Conservation (phyloP, 2,888 invertebrate genomes). For the Himalopsyche japonica region DNA sequence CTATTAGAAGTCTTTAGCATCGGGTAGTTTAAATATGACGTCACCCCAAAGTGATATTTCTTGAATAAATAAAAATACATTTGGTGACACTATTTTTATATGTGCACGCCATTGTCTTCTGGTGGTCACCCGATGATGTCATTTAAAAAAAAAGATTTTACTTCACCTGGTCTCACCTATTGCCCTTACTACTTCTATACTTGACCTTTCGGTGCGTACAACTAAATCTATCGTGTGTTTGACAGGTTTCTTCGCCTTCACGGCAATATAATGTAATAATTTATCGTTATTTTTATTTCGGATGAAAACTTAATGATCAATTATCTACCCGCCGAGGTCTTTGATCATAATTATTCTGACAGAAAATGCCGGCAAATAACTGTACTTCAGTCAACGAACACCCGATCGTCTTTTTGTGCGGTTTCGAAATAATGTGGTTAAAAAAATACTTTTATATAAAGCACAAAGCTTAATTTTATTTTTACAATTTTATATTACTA, state of each 20-base stretch:
- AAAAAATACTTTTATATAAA: too few relatives aligned
- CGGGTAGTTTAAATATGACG: too few relatives aligned
- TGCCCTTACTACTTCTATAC: neutral
- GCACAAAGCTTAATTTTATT: too few relatives aligned
- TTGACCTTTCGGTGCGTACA: neutral
- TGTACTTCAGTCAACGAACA: neutral
- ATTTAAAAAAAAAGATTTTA: neutral
- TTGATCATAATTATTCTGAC: neutral
- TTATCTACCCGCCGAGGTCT: neutral
- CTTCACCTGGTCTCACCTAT: neutral
- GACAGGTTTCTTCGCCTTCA: neutral
- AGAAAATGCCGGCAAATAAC: neutral
- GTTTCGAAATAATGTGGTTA: too few relatives aligned
- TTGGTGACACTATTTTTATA: too few relatives aligned
- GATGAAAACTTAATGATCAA: neutral
- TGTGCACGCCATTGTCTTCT: neutral
- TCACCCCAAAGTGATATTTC: too few relatives aligned
- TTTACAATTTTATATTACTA: too few relatives aligned
- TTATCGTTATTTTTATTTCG: neutral
- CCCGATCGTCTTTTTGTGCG: too few relatives aligned
- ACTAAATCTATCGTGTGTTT: neutral
- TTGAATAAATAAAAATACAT: too few relatives aligned
- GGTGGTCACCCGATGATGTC: slow-evolving; percentile 2
- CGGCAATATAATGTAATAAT: neutral
- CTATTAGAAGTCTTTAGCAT: too few relatives aligned